These are phyloP conservation scores for Scytalopus superciliaris DNA, from an alignment of 2,113 vertebrate genomes.

Conservation along the genomic window DNA sequence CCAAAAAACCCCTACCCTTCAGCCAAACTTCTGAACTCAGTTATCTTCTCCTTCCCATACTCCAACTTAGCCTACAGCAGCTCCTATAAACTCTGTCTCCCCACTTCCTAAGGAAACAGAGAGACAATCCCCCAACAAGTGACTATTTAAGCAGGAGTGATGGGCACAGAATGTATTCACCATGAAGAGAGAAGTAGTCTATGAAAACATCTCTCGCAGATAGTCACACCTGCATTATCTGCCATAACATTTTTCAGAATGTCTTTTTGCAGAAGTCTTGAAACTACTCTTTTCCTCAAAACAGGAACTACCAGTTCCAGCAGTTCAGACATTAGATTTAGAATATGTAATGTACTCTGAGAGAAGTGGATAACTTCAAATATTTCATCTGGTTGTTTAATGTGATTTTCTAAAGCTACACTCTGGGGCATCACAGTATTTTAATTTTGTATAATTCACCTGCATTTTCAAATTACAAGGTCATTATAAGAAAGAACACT, in stretches of 20 bases:
- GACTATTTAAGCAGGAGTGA: neutral
- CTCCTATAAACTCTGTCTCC: neutral
- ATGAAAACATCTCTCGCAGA: neutral
- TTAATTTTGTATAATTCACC: neutral
- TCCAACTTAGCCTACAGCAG: neutral
- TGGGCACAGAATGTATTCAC: neutral
- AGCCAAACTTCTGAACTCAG: neutral
- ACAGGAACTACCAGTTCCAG: conserved; percentile 20
- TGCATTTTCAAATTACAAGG: neutral
- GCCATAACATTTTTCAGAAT: neutral
- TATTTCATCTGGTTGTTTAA: neutral
- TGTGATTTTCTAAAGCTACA: neutral
- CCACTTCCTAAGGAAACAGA: neutral
- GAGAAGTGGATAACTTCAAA: conserved; percentile 1
- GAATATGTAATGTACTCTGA: neutral
- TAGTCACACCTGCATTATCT: neutral
- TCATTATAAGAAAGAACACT: neutral
- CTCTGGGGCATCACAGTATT: neutral
- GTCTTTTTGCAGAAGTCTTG: neutral
- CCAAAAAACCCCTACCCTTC: neutral
- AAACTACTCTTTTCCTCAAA: neutral
- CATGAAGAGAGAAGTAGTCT: neutral
- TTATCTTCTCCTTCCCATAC: neutral
- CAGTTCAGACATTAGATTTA: neutral
- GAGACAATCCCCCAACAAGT: neutral